A percentile compares a stretch with the other conserved stretches of the same genome.
Conservation (phyloP, 1,140 invertebrate species). For the Himalopsyche phryganea region DNA sequence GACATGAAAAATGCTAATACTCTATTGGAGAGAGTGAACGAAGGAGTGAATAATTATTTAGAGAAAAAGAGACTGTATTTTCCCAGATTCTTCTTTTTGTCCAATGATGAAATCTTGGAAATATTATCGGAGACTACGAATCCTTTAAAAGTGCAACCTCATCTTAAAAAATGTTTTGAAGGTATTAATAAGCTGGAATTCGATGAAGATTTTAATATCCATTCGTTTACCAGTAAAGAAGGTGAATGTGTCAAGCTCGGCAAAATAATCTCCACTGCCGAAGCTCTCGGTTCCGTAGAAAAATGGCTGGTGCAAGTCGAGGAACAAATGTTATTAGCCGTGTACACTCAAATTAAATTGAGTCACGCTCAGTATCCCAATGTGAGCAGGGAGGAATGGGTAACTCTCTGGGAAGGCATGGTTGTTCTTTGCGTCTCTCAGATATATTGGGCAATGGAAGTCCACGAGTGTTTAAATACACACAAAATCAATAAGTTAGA, state of each 20-base stretch:
- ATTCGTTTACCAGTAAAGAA: constrained; percentile 82
- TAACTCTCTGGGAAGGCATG: constrained; percentile 84
- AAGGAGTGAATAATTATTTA: constrained; percentile 85
- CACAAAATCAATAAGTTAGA: constrained; percentile 54
- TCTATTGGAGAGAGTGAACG: constrained; percentile 77
- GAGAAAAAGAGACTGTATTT: constrained; percentile 91
- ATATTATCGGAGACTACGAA: constrained; percentile 92
- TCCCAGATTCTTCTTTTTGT: constrained; percentile 91
- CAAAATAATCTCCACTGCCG: constrained; percentile 69
- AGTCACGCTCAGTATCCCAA: constrained; percentile 69
- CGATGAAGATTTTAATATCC: constrained; percentile 73
- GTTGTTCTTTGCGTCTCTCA: constrained; percentile 82
- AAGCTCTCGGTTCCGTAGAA: constrained; percentile 85
- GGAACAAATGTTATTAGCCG: constrained; percentile 74
- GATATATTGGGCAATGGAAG: constrained; percentile 83
- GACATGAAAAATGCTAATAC: constrained; percentile 68
- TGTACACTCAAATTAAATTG: constrained; percentile 68
- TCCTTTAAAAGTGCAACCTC: constrained; percentile 81
- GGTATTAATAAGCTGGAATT: constrained; percentile 71
- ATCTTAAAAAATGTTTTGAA: constrained; percentile 91
- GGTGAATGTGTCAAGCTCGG: constrained; percentile 73
- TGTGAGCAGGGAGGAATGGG: constrained; percentile 68
- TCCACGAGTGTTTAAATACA: constrained; percentile 65
- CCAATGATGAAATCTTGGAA: constrained; percentile 93
- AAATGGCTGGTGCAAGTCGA: constrained; percentile 89